Evolutionary conservation across 2,113 vertebrate genomes (phyloP).

Genomic region (Podarcis raffonei): DNA sequence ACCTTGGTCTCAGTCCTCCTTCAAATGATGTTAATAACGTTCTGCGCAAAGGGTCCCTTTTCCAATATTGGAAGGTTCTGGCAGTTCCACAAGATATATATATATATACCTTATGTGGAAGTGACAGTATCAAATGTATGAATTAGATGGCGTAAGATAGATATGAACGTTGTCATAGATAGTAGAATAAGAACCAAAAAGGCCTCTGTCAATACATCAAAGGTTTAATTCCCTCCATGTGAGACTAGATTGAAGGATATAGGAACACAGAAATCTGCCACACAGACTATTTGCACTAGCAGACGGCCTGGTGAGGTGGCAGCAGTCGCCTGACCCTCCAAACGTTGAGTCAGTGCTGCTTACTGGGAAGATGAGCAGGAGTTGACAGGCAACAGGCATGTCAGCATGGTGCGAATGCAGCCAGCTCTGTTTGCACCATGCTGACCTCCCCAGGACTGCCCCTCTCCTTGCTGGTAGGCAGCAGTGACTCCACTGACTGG

Average conservation of each 20-base stretch:
- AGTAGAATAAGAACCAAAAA: not conserved
- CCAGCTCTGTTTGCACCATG: not conserved
- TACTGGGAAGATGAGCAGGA: too few relatives aligned
- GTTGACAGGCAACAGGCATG: too few relatives aligned
- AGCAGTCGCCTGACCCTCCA: too few relatives aligned
- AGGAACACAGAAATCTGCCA: not conserved
- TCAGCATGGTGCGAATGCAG: too few relatives aligned
- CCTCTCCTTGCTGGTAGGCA: too few relatives aligned
- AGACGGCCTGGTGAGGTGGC: not conserved
- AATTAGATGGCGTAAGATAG: not conserved
- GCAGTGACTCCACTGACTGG: too few relatives aligned
- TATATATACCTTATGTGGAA: conserved; percentile 22
- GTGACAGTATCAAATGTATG: not conserved
- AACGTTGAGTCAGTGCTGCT: too few relatives aligned
- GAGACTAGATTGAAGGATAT: not conserved
- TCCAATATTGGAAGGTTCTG: conserved; percentile 37
- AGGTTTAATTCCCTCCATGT: not conserved
- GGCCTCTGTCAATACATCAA: not conserved
- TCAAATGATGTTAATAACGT: not conserved
- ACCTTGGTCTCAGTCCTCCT: not conserved
- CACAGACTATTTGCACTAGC: not conserved
- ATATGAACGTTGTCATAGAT: not conserved
- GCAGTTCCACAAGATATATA: not conserved
- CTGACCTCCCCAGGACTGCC: not conserved
- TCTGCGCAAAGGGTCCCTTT: conserved; percentile 41